A percentile compares a stretch with the other conserved stretches of the same genome.
phyloP scores from a whole-genome alignment of 2,888 invertebrate species.

The Chrysolina oricalcia region DNA sequence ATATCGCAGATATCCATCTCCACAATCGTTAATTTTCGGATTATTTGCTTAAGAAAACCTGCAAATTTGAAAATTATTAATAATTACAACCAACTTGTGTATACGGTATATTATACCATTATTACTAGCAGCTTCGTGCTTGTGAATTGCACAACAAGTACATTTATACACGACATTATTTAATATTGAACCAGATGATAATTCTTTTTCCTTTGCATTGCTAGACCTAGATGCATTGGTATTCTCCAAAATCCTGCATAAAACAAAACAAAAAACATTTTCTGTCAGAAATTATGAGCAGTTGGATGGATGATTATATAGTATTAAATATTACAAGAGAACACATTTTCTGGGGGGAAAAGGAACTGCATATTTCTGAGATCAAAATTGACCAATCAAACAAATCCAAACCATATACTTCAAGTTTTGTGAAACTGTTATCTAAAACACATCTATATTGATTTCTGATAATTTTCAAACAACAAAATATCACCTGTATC shows the following conservation, averaged over 20 bases:
- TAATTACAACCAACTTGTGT: constrained; percentile 1
- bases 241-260: neutral
- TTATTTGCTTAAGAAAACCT: constrained; percentile 20
- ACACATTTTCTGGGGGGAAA: neutral
- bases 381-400: neutral
- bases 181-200: neutral
- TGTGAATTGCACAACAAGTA: constrained; percentile 27
- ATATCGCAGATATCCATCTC: constrained; percentile 16
- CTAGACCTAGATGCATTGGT: constrained; percentile 9
- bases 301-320: neutral
- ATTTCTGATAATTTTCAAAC: constrained; percentile 1
- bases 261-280: constrained; percentile 6
- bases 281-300: neutral
- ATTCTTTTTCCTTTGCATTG: constrained; percentile 3
- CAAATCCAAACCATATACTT: neutral
- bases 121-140: constrained; percentile 22
- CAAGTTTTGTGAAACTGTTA: neutral
- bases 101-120: constrained; percentile 9
- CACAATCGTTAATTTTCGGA: constrained; percentile 7
- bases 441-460: neutral
- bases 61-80: neutral
- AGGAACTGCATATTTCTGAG: neutral
- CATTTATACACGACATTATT: constrained; percentile 10
- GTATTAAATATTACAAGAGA: neutral
- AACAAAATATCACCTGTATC: neutral